Conservation (phyloP, 2,113 vertebrate genomes). For the Chaetorhynchus papuensis region DNA sequence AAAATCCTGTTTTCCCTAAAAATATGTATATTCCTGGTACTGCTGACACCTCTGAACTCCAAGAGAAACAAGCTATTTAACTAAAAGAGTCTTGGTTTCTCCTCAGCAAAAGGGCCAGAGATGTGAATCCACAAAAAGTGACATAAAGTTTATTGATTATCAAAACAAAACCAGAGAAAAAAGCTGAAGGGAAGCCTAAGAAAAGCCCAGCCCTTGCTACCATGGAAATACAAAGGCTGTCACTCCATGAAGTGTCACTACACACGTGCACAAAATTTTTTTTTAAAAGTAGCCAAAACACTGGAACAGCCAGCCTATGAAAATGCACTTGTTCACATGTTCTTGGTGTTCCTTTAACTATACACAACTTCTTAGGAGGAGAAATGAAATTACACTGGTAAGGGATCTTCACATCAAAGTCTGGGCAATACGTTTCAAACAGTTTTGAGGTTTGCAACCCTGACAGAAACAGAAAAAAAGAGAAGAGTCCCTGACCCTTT, state of each 20-base stretch:
- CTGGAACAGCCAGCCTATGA: background rate
- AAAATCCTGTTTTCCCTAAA: background rate
- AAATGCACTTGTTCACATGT: background rate
- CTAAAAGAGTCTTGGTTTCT: background rate
- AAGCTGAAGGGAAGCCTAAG: background rate
- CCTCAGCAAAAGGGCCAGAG: background rate
- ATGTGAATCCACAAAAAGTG: background rate
- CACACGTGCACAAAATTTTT: background rate
- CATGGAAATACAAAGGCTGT: background rate
- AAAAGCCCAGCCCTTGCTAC: background rate
- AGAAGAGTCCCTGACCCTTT: background rate
- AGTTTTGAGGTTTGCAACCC: background rate
- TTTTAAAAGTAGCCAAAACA: background rate
- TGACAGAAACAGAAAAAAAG: background rate
- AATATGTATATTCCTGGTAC: background rate
- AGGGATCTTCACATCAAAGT: background rate
- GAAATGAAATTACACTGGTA: background rate
- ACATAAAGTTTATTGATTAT: background rate
- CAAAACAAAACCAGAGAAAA: background rate
- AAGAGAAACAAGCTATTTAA: background rate
- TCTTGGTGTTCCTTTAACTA: background rate
- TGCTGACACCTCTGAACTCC: background rate
- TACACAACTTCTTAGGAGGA: background rate
- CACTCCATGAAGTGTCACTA: background rate
- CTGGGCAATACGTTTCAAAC: background rate